These are phyloP conservation scores for Oxyruncus cristatus DNA, from an alignment of 2,113 vertebrate species.

Conservation along the genomic window DNA sequence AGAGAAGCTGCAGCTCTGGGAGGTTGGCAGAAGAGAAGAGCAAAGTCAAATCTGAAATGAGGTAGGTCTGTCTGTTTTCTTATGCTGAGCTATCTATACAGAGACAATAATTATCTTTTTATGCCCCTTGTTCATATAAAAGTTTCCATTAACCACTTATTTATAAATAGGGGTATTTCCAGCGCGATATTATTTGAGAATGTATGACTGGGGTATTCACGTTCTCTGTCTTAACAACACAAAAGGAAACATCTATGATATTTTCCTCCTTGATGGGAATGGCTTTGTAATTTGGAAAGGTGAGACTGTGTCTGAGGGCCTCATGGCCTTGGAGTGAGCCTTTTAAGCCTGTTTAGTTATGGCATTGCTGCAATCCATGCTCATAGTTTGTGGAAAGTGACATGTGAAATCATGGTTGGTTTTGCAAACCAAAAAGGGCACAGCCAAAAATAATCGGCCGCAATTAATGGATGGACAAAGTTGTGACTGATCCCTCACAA, in stretches of 20 bases:
- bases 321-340: neutral
- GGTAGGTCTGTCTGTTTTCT: neutral
- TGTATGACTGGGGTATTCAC: neutral
- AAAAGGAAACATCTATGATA: neutral
- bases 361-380: neutral
- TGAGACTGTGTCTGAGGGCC: neutral
- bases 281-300: neutral
- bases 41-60: neutral
- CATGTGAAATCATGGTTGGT: too few species aligned
- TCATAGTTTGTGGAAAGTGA: neutral
- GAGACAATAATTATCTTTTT: neutral
- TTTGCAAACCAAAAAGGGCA: neutral
- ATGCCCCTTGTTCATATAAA: neutral
- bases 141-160: neutral
- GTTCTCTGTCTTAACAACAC: neutral
- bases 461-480: neutral
- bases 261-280: neutral
- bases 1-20: neutral
- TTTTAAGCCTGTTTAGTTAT: neutral
- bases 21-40: neutral
- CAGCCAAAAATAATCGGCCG: neutral
- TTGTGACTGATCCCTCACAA: neutral
- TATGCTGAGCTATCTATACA: neutral
- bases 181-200: too few species aligned
- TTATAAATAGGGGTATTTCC: neutral